phyloP scores from a whole-genome alignment of 64 coral and sea anemone species.

The Stylophora pistillata region DNA sequence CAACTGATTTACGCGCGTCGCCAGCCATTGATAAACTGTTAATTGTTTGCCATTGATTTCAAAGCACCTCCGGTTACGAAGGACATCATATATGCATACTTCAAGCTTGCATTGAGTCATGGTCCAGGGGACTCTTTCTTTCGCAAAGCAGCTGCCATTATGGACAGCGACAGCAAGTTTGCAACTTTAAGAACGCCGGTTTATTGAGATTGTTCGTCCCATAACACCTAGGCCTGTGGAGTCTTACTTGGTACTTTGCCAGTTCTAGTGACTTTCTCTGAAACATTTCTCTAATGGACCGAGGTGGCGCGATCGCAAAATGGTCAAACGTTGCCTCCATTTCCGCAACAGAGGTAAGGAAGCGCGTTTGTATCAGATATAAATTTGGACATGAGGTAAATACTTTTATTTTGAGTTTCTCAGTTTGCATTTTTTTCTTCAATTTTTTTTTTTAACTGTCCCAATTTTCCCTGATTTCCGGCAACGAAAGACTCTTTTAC shows the following conservation, averaged over 20 bases:
- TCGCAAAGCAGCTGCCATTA: too few relatives aligned
- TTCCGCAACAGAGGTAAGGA: neutral
- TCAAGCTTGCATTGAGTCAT: too few relatives aligned
- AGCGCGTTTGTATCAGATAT: neutral
- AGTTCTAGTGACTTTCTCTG: neutral
- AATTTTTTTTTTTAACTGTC: neutral
- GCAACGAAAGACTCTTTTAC: neutral
- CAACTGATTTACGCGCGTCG: too few relatives aligned
- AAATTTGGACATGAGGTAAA: neutral
- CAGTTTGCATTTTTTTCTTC: neutral
- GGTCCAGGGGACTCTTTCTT: too few relatives aligned
- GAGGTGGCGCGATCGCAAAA: neutral
- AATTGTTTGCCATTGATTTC: too few relatives aligned
- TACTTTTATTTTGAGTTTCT: neutral
- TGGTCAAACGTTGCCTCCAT: neutral
- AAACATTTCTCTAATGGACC: neutral
- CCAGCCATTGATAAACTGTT: too few relatives aligned
- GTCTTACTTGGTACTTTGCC: neutral
- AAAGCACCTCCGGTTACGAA: too few relatives aligned
- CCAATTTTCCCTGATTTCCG: neutral
- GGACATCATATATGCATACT: too few relatives aligned
- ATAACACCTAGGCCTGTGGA: neutral
- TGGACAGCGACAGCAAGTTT: too few relatives aligned
- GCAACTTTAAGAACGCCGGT: too few relatives aligned
- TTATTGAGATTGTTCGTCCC: neutral